These are phyloP conservation scores for Gallinago solitaria DNA, from an alignment of 2,797 vertebrate genomes.

Conservation along the genomic window DNA sequence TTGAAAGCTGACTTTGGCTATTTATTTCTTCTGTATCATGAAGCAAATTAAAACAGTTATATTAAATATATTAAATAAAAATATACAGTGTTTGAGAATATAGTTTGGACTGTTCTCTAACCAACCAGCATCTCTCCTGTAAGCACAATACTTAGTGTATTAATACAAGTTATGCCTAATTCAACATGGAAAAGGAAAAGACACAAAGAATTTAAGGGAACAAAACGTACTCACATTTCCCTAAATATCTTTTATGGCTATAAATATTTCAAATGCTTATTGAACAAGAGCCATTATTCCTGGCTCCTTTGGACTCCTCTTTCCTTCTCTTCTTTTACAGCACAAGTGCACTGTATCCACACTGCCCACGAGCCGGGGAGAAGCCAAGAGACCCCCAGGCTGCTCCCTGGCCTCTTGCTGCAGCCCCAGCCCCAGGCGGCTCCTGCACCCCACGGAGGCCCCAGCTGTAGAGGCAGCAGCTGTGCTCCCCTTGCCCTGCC, in stretches of 20 bases:
- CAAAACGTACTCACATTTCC: not conserved
- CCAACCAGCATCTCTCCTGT: not conserved
- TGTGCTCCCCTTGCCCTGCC: not conserved
- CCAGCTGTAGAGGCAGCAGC: not conserved
- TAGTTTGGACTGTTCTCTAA: not conserved
- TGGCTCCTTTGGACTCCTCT: not conserved
- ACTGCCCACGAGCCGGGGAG: not conserved
- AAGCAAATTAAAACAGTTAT: not conserved
- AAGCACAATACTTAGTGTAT: not conserved
- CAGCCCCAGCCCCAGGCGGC: not conserved
- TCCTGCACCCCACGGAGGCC: rapidly evolving
- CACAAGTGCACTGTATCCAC: rapidly evolving
- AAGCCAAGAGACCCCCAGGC: not conserved
- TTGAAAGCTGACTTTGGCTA: not conserved
- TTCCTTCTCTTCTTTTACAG: not conserved
- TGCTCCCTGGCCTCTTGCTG: not conserved
- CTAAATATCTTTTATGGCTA: not conserved
- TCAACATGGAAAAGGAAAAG: not conserved
- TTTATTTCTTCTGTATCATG: not conserved
- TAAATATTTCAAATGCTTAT: not conserved
- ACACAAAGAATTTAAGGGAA: not conserved
- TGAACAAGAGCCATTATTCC: not conserved
- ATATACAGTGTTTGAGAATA: not conserved
- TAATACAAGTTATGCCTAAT: not conserved
- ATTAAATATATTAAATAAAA: too few relatives aligned